Evolutionary conservation across 2,113 vertebrate genomes (phyloP).

Genomic region (Heloderma charlesbogerti): DNA sequence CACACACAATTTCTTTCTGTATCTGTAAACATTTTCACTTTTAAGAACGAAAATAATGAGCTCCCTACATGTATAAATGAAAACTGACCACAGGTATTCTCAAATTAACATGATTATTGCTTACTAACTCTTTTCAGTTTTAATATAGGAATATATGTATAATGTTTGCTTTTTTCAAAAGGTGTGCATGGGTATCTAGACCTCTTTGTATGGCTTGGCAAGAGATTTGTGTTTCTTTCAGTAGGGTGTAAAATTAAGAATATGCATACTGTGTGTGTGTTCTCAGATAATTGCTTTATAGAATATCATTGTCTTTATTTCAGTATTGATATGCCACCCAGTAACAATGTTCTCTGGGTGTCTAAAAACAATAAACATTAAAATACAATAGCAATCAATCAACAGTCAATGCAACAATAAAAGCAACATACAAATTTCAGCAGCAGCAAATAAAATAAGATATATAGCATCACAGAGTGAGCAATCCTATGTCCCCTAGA

Average conservation of each 20-base stretch:
- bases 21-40: neutral
- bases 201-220: neutral
- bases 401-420: neutral
- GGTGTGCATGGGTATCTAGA: neutral
- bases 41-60: slow-evolving; percentile 26
- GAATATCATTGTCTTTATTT: neutral
- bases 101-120: slow-evolving; percentile 48
- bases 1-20: slow-evolving; percentile 9
- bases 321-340: neutral
- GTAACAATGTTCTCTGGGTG: neutral
- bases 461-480: no score
- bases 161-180: slow-evolving; percentile 56
- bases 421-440: neutral
- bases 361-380: neutral
- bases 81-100: slow-evolving; percentile 17
- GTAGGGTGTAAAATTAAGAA: neutral
- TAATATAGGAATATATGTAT: slow-evolving; percentile 12
- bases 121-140: slow-evolving; percentile 32
- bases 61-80: slow-evolving; percentile 8
- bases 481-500: no score
- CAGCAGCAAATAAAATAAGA: neutral
- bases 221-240: neutral
- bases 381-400: neutral
- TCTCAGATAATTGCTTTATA: no score
- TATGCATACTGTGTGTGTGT: no score